phyloP scores from a whole-genome alignment of 2,113 vertebrate species.

The Merops nubicus region DNA sequence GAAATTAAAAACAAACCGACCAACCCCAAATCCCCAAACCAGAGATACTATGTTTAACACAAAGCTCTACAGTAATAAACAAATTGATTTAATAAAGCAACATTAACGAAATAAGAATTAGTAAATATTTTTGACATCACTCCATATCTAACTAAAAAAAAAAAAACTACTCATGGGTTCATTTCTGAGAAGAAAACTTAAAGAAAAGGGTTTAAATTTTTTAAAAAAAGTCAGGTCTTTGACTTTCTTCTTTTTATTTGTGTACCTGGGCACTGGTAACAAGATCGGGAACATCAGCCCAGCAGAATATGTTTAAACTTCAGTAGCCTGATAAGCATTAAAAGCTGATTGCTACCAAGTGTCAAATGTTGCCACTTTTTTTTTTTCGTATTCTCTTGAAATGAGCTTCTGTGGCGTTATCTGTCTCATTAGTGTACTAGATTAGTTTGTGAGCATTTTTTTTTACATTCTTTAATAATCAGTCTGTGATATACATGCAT shows the following conservation, averaged over 20 bases:
- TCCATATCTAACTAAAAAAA: background rate
- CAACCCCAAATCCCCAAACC: background rate
- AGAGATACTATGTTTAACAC: background rate
- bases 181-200: background rate
- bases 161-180: background rate
- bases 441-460: background rate
- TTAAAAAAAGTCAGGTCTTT: background rate
- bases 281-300: background rate
- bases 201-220: rapidly evolving
- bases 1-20: background rate
- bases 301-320: background rate
- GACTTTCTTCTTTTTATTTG: background rate
- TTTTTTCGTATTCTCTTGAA: background rate
- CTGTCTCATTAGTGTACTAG: background rate
- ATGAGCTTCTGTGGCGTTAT: background rate
- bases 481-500: background rate
- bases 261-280: background rate
- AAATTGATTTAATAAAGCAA: background rate
- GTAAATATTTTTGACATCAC: background rate
- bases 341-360: background rate
- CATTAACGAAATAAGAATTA: background rate
- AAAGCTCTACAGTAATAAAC: background rate
- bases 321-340: background rate
- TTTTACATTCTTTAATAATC: background rate
- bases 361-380: background rate